Conservation (phyloP, 2,113 vertebrate genomes). For the Phocoena sinus region DNA sequence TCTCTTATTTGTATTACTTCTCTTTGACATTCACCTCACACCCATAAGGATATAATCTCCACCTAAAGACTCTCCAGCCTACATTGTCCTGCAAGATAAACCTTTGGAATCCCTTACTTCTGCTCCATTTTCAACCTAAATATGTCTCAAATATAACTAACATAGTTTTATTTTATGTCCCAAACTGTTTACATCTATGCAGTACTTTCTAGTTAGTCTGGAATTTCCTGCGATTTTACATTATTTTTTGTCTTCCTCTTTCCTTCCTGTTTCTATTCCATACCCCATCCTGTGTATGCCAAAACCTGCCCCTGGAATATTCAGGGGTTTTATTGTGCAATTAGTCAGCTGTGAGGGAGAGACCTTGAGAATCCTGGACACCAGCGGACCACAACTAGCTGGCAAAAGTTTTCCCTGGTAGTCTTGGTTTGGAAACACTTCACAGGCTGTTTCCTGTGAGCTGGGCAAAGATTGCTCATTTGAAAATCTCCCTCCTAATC, state of each 20-base stretch:
- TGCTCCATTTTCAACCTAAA: background rate
- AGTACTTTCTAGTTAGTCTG: background rate
- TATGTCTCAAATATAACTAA: background rate
- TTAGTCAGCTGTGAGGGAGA: background rate
- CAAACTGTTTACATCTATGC: background rate
- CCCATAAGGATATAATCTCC: background rate
- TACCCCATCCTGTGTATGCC: background rate
- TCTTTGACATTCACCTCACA: background rate
- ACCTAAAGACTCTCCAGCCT: background rate
- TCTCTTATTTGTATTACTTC: background rate
- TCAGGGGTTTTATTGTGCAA: background rate
- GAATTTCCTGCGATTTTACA: background rate
- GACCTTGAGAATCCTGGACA: background rate
- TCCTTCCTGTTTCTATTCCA: background rate
- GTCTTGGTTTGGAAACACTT: conserved; percentile 39
- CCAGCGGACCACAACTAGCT: background rate
- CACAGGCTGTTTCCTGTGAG: background rate
- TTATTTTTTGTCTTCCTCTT: background rate
- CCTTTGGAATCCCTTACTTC: background rate
- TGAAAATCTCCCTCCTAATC: conserved; percentile 21
- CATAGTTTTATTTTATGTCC: background rate
- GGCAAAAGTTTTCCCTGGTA: background rate
- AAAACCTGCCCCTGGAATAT: background rate
- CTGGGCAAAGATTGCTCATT: background rate
- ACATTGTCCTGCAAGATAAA: background rate